Conservation (phyloP, 2,113 vertebrate species). For the Crocuta crocuta region DNA sequence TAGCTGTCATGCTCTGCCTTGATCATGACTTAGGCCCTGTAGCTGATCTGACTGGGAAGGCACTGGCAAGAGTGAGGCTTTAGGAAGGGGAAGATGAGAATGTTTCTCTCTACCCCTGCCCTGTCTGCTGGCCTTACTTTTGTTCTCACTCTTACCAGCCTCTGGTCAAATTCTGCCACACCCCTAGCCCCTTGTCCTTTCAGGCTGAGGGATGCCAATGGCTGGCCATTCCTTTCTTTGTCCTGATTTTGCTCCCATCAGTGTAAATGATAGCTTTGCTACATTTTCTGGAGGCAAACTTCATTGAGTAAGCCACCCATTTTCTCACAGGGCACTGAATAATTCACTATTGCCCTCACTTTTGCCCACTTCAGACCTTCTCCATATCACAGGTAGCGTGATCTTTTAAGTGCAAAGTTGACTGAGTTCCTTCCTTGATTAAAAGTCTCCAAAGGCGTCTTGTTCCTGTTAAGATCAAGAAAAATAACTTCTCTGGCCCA, state of each 20-base stretch:
- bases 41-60: neutral
- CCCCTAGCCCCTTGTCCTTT: neutral
- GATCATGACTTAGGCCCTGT: neutral
- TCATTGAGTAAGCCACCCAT: neutral
- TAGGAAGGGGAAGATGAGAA: neutral
- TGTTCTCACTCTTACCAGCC: neutral
- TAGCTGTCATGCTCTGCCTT: neutral
- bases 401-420: conserved; percentile 12
- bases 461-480: neutral
- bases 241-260: neutral
- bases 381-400: neutral
- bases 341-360: neutral
- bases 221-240: neutral
- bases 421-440: neutral
- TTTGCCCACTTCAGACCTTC: neutral
- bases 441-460: neutral
- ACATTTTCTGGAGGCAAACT: neutral
- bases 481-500: neutral
- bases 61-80: neutral
- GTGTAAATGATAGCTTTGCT: neutral
- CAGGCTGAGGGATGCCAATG: neutral
- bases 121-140: neutral
- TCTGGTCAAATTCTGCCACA: neutral
- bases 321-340: neutral
- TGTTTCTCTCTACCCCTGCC: neutral